Evolutionary conservation across 1,140 invertebrate species (phyloP).

Genomic region (Caenorhabditis remanei): DNA sequence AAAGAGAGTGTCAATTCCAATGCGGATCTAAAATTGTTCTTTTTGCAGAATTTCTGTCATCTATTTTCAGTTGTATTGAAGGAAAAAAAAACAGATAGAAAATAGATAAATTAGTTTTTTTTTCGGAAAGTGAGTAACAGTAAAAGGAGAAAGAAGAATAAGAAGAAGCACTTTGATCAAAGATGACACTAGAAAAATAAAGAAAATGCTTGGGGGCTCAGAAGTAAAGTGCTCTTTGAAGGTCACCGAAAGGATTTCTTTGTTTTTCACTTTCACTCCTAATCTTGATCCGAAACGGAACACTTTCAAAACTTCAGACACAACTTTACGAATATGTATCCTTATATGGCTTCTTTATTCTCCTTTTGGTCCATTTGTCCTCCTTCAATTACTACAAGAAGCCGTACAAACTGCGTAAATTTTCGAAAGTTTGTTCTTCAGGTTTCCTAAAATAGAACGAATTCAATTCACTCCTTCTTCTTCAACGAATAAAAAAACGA

Average conservation of each 20-base stretch:
- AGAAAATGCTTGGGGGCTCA: neutral
- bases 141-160: too few species aligned
- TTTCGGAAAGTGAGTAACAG: too few species aligned
- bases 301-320: neutral
- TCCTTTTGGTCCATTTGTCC: neutral
- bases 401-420: neutral
- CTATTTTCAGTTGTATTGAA: neutral
- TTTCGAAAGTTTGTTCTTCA: neutral
- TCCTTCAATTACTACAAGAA: neutral
- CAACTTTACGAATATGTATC: neutral
- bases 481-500: conserved; percentile 8
- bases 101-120: too few species aligned
- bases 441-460: conserved; percentile 24
- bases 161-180: neutral
- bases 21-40: conserved; percentile 8
- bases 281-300: neutral
- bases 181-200: neutral
- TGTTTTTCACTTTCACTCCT: neutral
- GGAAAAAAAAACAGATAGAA: neutral
- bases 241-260: neutral
- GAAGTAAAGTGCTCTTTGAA: neutral
- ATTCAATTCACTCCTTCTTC: neutral
- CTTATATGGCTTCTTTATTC: neutral
- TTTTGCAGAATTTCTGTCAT: neutral
- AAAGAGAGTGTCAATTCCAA: conserved; percentile 5